These are phyloP conservation scores for Tillus elongatus DNA, from an alignment of 2,888 invertebrate genomes.

Conservation along the genomic window DNA sequence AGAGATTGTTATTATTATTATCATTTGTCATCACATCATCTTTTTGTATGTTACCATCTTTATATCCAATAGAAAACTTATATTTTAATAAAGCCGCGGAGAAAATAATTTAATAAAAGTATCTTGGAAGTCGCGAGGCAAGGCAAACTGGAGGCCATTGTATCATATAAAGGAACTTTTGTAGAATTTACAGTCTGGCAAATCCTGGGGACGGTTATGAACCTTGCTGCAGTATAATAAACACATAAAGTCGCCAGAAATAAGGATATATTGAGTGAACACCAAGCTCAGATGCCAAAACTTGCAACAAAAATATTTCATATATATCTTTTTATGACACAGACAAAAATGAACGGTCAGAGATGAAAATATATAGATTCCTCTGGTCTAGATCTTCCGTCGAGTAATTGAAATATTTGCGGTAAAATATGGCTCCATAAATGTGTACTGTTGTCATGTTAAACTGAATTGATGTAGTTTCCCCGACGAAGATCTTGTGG, in stretches of 20 bases:
- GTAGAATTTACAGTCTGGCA: conserved; percentile 39
- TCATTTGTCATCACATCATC: no score
- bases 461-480: conserved; percentile 40
- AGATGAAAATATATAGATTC: conserved; percentile 36
- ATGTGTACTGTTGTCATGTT: conserved; percentile 35
- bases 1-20: no score
- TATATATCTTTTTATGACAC: conserved; percentile 39
- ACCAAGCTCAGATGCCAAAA: conserved; percentile 34
- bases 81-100: no score
- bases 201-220: conserved; percentile 40
- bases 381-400: conserved; percentile 26
- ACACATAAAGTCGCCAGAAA: conserved; percentile 44
- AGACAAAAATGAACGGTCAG: conserved; percentile 33
- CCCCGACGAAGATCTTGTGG: neutral
- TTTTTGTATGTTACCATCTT: no score
- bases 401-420: conserved; percentile 42
- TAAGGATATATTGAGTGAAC: conserved; percentile 45
- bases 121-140: no score
- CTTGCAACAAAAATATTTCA: conserved; percentile 42
- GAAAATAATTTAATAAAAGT: conserved; percentile 8
- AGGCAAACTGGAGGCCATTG: no score
- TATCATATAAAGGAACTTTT: conserved; percentile 33
- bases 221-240: conserved; percentile 43
- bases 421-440: conserved; percentile 37
- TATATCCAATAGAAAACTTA: no score